Evolutionary conservation across 1,140 invertebrate genomes (phyloP).

Genomic region (Camponotus floridanus): DNA sequence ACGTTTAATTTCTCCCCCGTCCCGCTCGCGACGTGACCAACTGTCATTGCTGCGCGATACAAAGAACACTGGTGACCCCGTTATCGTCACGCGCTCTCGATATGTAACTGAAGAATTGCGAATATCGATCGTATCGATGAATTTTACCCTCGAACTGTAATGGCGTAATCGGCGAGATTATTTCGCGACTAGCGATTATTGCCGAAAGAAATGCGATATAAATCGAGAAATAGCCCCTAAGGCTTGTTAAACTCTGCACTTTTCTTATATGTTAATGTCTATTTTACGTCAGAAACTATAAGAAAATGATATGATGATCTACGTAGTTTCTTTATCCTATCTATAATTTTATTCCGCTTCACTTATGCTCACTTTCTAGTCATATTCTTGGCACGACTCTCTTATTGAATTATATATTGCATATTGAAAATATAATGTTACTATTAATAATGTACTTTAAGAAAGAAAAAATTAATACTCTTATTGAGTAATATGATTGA

Average conservation of each 20-base stretch:
- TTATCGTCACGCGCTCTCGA: not conserved
- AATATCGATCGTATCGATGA: not conserved
- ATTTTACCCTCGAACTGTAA: not conserved
- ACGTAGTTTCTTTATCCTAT: not conserved
- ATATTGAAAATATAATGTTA: not conserved
- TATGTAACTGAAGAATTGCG: not conserved
- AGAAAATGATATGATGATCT: not conserved
- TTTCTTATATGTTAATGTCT: not conserved
- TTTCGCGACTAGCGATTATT: not conserved
- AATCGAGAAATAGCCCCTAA: not conserved
- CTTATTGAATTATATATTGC: not conserved
- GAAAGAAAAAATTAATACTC: no score
- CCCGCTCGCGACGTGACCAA: conserved; percentile 31
- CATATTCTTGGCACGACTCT: not conserved
- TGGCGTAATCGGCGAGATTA: not conserved
- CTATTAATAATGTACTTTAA: no score
- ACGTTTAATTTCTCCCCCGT: conserved; percentile 59
- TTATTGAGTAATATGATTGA: no score
- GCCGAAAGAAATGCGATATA: not conserved
- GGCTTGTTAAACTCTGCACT: not conserved
- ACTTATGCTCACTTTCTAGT: not conserved
- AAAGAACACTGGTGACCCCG: conserved; percentile 1
- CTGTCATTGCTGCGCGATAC: conserved; percentile 34
- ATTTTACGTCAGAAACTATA: conserved; percentile 5
- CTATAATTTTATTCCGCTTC: conserved; percentile 32